Evolutionary conservation across 2,797 vertebrate species (phyloP), one percentile per base, ranked within the genome.

Genomic region (Micrastur ruficollis): DNA sequence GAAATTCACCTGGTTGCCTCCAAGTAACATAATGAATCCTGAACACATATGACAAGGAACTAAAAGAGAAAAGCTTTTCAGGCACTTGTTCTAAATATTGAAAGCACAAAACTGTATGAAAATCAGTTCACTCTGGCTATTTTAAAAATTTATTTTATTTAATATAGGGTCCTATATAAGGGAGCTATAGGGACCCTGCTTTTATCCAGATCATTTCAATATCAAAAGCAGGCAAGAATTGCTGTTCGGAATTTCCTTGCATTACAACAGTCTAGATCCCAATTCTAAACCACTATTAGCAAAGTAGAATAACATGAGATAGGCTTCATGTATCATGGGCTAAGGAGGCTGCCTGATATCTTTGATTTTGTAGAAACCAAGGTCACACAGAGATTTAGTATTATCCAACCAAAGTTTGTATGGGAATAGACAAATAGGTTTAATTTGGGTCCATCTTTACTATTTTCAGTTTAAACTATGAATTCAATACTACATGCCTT

Each of bases 1-100:
- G 53, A 96, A 97, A 97, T 96, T 93, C 88, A 89, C 95, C 90
- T 90, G 71, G 79, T 91, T 97, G 92, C 91, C 91, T 96, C 81
- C 32, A 70, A 95, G 68, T 71, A 96, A 75, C 46, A 47, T 95
- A 95, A 96, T 71, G 83, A 96, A 89, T 78, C 75, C 80, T 93
- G 93, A 96, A 81, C 56, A 63, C 40, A 73, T 89, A 93, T 94
- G 90, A 97, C 95, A 96, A 91, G 90, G 58, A 95, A 83, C 38
- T 87, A 83, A 96, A 90, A 93, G 63, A 94, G 56, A 96, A 97
- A 96, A 90, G 78, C 23, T 95, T 96, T 96, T 93, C 83, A 95
- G 80, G 42, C 58, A 65, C 56, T 95, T 68, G 49, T n/a, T 95
- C 56, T 91, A 97, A 95, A 95, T 91, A 95, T 94, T 96, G 85